These are phyloP conservation scores for Erpornis zantholeuca DNA, from an alignment of 2,113 vertebrate genomes.

Conservation along the genomic window DNA sequence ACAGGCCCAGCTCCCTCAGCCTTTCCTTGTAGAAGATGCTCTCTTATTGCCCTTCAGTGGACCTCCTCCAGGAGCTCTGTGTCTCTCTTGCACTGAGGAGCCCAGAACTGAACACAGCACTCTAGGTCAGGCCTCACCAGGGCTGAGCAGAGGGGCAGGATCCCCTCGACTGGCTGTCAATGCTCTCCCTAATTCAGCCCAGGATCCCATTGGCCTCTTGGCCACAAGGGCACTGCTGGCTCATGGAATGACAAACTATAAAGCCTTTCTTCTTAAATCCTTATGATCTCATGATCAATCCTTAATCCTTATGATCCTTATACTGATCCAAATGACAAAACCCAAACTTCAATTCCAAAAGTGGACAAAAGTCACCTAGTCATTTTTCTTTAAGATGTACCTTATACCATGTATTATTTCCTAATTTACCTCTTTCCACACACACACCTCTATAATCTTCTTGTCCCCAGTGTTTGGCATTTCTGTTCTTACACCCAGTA, in stretches of 20 bases:
- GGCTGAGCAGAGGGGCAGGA: neutral
- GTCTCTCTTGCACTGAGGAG: neutral
- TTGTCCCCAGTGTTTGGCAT: neutral
- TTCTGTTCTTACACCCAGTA: neutral
- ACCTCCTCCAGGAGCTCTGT: neutral
- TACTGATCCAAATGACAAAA: neutral
- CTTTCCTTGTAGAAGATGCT: neutral
- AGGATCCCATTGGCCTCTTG: neutral
- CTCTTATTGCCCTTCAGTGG: neutral
- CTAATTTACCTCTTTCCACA: neutral
- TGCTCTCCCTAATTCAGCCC: neutral
- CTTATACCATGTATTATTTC: neutral
- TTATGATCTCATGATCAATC: no score
- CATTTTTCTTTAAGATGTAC: neutral
- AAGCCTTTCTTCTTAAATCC: neutral
- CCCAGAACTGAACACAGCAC: neutral
- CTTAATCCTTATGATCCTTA: no score
- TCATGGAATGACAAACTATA: neutral
- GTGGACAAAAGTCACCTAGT: neutral
- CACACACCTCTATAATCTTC: neutral
- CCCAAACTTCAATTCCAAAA: neutral
- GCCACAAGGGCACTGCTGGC: neutral
- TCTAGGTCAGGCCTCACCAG: neutral
- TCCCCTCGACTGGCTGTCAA: accelerated
- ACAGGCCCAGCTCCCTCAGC: neutral